Percentiles rank a stretch among this genome's conserved stretches.
These are phyloP conservation scores for Halcyon smyrnensis DNA, from an alignment of 2,797 vertebrate species.

Conservation along the genomic window DNA sequence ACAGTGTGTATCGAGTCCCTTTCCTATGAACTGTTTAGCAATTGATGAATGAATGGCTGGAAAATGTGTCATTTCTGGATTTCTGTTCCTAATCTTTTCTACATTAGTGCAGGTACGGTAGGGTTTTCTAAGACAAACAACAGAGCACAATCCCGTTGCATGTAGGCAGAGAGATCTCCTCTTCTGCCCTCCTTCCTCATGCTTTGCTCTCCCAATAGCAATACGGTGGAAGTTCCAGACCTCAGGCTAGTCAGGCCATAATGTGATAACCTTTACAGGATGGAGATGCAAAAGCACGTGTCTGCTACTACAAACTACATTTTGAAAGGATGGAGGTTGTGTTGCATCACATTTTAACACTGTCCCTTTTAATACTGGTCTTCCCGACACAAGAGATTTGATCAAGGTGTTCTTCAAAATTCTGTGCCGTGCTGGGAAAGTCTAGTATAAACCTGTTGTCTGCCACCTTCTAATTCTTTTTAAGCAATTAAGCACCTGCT, in stretches of 20 bases:
- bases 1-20: neutral
- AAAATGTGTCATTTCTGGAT: neutral
- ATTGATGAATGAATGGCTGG: neutral
- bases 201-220: neutral
- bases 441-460: constrained; percentile 54
- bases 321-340: neutral
- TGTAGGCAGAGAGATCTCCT: neutral
- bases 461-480: constrained; percentile 69
- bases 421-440: constrained; percentile 42
- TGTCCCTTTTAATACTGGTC: neutral
- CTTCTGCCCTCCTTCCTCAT: neutral
- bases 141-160: neutral
- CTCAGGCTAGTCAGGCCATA: neutral
- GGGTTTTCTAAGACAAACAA: neutral
- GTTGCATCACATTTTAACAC: neutral
- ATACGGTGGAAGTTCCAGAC: fast-evolving
- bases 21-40: neutral
- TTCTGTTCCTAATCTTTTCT: neutral
- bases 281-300: neutral
- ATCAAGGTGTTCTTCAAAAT: constrained; percentile 73
- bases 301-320: neutral
- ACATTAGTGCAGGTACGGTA: neutral
- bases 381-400: constrained; percentile 1
- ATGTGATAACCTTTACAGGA: neutral
- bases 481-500: constrained; percentile 74